A percentile compares a stretch with the other conserved stretches of the same genome.
Conservation (phyloP, 2,113 vertebrate genomes). For the Meleagris gallopavo region DNA sequence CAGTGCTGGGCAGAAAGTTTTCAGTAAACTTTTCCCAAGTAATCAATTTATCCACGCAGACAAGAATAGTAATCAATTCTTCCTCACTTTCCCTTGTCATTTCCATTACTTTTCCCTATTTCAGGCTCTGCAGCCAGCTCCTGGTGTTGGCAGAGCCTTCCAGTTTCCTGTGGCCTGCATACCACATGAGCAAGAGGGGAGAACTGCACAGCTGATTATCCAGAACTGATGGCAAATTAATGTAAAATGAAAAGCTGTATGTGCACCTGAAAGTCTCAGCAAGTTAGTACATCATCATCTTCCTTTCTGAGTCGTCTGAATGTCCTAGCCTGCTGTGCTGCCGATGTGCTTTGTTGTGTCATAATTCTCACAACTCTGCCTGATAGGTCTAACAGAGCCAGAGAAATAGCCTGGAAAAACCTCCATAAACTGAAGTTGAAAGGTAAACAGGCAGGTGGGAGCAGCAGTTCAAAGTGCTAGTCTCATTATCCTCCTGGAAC, state of each 20-base stretch:
- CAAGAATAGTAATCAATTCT: not conserved
- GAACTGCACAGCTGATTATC: not conserved
- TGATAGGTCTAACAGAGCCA: not conserved
- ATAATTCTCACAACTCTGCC: not conserved
- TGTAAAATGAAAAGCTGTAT: not conserved
- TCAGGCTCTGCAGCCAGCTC: not conserved
- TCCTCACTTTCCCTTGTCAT: not conserved
- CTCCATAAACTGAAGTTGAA: not conserved
- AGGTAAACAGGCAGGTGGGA: not conserved
- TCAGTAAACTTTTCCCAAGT: not conserved
- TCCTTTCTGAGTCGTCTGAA: not conserved
- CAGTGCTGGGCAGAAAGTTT: not conserved
- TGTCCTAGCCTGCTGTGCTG: not conserved
- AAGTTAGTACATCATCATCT: not conserved
- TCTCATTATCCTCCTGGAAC: not conserved
- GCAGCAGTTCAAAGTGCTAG: not conserved
- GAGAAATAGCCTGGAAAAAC: not conserved
- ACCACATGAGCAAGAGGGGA: not conserved
- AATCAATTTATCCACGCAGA: not conserved
- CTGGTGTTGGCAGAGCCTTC: not conserved
- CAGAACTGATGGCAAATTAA: not conserved
- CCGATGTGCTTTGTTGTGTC: not conserved
- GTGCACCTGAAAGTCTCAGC: not conserved
- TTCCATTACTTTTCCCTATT: not conserved
- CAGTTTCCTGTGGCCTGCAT: not conserved